phyloP scores from a whole-genome alignment of 1,140 invertebrate species.

The Asbolus verrucosus region DNA sequence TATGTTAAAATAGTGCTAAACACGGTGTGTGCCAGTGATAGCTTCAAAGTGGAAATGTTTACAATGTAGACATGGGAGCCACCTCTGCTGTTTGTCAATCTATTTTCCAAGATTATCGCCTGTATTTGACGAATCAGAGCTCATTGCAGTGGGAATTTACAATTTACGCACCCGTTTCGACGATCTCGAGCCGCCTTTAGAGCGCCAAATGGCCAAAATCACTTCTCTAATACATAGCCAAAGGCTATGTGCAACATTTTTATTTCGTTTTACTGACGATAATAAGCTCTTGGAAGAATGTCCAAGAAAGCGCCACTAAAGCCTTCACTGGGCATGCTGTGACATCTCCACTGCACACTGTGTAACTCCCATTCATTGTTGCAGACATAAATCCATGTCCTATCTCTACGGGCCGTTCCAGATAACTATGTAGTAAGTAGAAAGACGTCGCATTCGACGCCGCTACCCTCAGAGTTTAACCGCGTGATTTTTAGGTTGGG shows the following conservation, averaged over 20 bases:
- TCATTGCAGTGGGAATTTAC: neutral
- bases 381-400: slow-evolving; percentile 53
- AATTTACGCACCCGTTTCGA: too few species aligned
- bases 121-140: slow-evolving; percentile 24
- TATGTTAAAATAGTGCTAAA: slow-evolving; percentile 61
- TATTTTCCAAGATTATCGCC: slow-evolving; percentile 59
- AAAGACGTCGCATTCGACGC: too few species aligned
- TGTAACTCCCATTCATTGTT: slow-evolving; percentile 44
- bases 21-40: slow-evolving; percentile 62
- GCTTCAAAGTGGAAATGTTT: slow-evolving; percentile 62
- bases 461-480: too few species aligned
- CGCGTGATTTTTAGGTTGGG: slow-evolving; percentile 47
- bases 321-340: slow-evolving; percentile 9
- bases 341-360: neutral
- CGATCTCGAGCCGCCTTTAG: too few species aligned
- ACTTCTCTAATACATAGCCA: slow-evolving; percentile 29
- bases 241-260: slow-evolving; percentile 48
- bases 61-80: slow-evolving; percentile 66
- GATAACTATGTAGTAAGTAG: slow-evolving; percentile 64
- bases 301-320: neutral
- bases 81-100: slow-evolving; percentile 65
- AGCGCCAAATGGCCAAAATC: neutral
- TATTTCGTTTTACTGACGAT: slow-evolving; percentile 37
- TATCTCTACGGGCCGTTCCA: slow-evolving; percentile 32
- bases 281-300: neutral